Percentiles rank a stretch among this genome's conserved stretches.
Conservation (phyloP, 2,113 vertebrate genomes). For the Coryphaenoides rupestris region DNA sequence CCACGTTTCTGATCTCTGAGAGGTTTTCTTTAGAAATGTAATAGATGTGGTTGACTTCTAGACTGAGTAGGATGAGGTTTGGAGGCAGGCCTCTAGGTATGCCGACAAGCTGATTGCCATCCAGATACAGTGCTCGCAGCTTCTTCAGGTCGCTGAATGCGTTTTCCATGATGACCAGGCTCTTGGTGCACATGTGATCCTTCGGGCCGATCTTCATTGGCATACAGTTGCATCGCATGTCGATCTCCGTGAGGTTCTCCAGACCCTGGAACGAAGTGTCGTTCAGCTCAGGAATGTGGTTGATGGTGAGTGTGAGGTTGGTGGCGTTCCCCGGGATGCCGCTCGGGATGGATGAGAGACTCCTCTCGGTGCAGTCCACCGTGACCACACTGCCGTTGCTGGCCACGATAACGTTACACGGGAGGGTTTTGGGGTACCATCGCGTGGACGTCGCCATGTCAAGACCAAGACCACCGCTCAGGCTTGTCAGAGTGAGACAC, state of each 20-base stretch:
- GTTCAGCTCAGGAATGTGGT: constrained; percentile 79
- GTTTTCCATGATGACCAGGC: constrained; percentile 62
- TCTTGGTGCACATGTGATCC: constrained; percentile 68
- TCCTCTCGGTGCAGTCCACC: constrained; percentile 85
- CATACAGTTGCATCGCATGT: constrained; percentile 93
- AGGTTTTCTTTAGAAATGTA: constrained; percentile 75
- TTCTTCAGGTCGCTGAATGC: constrained; percentile 75
- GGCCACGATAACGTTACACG: constrained; percentile 77
- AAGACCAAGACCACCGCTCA: constrained; percentile 21
- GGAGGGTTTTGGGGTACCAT: constrained; percentile 87
- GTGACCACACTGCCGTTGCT: constrained; percentile 56
- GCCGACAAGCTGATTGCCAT: constrained; percentile 83
- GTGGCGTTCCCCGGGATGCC: constrained; percentile 83
- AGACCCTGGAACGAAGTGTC: constrained; percentile 76
- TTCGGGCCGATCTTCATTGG: constrained; percentile 84
- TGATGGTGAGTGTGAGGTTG: constrained; percentile 91
- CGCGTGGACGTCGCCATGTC: constrained; percentile 39
- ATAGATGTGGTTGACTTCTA: constrained; percentile 87
- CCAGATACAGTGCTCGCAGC: constrained; percentile 84
- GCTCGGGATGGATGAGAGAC: constrained; percentile 72
- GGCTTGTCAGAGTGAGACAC: constrained; percentile 30
- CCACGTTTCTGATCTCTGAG: constrained; percentile 76
- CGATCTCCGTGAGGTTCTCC: constrained; percentile 81
- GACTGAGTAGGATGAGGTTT: constrained; percentile 80
- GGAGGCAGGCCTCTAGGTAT: constrained; percentile 83